phyloP scores from a whole-genome alignment of 2,888 invertebrate species.

The Brachynemurus nebulosus region DNA sequence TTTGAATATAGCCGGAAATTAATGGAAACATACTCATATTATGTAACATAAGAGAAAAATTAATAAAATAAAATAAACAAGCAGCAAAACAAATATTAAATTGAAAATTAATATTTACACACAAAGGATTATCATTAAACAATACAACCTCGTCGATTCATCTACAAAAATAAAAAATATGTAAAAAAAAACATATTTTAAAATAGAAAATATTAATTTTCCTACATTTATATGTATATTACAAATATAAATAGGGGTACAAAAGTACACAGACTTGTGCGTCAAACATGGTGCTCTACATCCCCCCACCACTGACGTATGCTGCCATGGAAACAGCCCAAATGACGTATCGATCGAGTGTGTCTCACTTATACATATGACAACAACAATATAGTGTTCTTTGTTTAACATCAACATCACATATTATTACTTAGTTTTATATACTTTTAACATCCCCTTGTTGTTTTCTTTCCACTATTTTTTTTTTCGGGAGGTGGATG shows the following conservation, averaged over 20 bases:
- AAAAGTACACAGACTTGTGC: slow-evolving; percentile 12
- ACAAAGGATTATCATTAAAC: slow-evolving; percentile 2
- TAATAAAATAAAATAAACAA: slow-evolving; percentile 1
- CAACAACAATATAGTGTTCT: slow-evolving; percentile 19
- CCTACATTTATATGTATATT: no score
- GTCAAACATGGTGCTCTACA: background rate
- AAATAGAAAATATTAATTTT: slow-evolving; percentile 33
- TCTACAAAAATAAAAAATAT: background rate
- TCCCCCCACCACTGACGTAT: slow-evolving; percentile 18
- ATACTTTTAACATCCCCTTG: slow-evolving; percentile 29
- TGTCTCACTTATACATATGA: slow-evolving; percentile 27
- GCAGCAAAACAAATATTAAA: slow-evolving; percentile 1
- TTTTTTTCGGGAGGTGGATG: background rate
- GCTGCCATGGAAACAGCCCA: slow-evolving; percentile 39
- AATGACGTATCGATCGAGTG: slow-evolving; percentile 37
- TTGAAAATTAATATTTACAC: slow-evolving; percentile 4
- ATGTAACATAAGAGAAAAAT: background rate
- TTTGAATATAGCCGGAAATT: no score
- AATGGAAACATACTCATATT: no score
- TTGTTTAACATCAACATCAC: slow-evolving; percentile 29
- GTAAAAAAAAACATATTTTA: slow-evolving; percentile 20
- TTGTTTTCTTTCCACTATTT: slow-evolving; percentile 30
- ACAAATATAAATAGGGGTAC: slow-evolving; percentile 29
- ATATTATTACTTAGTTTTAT: no score
- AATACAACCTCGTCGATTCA: background rate